A percentile compares a stretch with the other conserved stretches of the same genome.
phyloP scores from a whole-genome alignment of 2,888 invertebrate species.

The Mesopsocus fuscifrons region DNA sequence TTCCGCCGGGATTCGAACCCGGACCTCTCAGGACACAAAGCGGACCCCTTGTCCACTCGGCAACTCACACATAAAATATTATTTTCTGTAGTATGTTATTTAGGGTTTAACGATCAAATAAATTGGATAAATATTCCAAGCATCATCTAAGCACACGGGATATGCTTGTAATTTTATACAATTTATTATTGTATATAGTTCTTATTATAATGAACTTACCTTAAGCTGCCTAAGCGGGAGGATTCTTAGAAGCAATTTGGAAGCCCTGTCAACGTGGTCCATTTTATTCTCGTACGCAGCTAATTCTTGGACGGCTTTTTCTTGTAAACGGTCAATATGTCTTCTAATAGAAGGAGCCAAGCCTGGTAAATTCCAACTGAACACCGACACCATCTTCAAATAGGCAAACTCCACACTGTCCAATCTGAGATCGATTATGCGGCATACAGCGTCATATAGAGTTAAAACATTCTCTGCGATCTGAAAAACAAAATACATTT shows the following conservation, averaged over 20 bases:
- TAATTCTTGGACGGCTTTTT: conserved; percentile 38
- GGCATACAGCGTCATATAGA: conserved; percentile 62
- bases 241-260: conserved; percentile 46
- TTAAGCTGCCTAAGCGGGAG: conserved; percentile 47
- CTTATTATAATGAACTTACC: too few relatives aligned
- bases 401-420: conserved; percentile 77
- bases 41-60: too few relatives aligned
- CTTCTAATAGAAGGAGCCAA: conserved; percentile 26
- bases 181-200: too few relatives aligned
- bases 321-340: conserved; percentile 39
- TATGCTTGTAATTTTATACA: too few relatives aligned
- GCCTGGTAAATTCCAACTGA: conserved; percentile 47
- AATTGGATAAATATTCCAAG: too few relatives aligned
- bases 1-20: too few relatives aligned
- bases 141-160: too few relatives aligned
- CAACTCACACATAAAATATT: too few relatives aligned
- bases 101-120: too few relatives aligned
- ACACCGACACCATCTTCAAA: conserved; percentile 64
- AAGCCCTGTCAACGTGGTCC: conserved; percentile 33
- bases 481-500: conserved; percentile 23
- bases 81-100: too few relatives aligned
- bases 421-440: conserved; percentile 52
- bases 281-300: conserved; percentile 27
- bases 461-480: conserved; percentile 63
- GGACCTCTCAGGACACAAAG: too few relatives aligned